Evolutionary conservation across 2,113 vertebrate species (phyloP).

Genomic region (Calyptommatus sinebrachiatus): DNA sequence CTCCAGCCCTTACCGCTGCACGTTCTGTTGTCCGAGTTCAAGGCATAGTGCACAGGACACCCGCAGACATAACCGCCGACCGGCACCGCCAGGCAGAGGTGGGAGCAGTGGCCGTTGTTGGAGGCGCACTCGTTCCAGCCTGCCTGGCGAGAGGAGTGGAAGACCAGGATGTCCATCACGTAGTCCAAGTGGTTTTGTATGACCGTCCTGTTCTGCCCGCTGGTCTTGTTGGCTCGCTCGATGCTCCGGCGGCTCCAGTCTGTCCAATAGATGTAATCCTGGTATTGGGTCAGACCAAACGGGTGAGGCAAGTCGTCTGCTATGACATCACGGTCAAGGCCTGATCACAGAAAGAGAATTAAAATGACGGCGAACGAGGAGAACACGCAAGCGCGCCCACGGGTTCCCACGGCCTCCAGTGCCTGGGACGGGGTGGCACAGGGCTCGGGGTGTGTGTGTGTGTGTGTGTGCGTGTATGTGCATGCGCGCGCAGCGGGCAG

Average conservation of each 20-base stretch:
- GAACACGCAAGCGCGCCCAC: no score
- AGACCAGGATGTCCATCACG: constrained; percentile 97
- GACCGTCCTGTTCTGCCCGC: constrained; percentile 92
- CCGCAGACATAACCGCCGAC: constrained; percentile 88
- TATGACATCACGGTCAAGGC: constrained; percentile 91
- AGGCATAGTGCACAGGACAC: constrained; percentile 93
- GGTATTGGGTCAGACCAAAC: constrained; percentile 94
- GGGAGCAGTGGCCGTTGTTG: constrained; percentile 94
- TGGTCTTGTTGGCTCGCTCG: constrained; percentile 95
- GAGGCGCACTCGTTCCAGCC: constrained; percentile 96
- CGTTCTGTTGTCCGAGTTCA: constrained; percentile 94
- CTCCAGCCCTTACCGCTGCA: constrained; percentile 86
- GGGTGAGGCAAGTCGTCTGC: constrained; percentile 95
- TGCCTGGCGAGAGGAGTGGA: constrained; percentile 92
- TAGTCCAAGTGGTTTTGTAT: constrained; percentile 97
- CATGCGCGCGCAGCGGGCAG: no score
- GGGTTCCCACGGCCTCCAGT: no score
- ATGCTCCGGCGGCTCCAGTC: constrained; percentile 98
- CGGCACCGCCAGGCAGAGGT: constrained; percentile 91
- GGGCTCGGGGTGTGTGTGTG: no score
- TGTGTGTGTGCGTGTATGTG: no score
- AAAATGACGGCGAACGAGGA: no score
- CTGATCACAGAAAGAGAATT: constrained; percentile 62
- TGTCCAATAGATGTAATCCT: constrained; percentile 98
- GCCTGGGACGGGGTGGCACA: no score